Conservation (phyloP, 2,797 vertebrate species). For the Margarornis squamiger region DNA sequence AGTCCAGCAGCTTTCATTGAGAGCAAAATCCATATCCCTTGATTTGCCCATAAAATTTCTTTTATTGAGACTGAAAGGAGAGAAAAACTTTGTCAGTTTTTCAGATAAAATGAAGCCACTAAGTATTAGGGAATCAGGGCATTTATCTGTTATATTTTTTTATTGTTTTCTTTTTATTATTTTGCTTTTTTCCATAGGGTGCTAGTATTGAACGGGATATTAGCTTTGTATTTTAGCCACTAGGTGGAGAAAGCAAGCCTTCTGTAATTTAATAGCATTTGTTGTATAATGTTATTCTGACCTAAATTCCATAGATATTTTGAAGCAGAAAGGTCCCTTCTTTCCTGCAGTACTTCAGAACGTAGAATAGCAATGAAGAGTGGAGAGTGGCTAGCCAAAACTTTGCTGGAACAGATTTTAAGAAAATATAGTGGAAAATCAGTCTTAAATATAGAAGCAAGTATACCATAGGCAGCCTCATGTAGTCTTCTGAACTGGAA, state of each 20-base stretch:
- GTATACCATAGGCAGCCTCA: accelerated
- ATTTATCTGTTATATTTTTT: neutral
- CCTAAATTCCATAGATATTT: slow-evolving; percentile 38
- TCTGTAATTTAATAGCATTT: slow-evolving; percentile 41
- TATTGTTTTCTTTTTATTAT: neutral
- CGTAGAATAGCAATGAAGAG: neutral
- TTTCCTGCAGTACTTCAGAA: slow-evolving; percentile 23
- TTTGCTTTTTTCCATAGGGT: neutral
- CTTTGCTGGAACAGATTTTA: neutral
- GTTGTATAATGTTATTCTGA: slow-evolving; percentile 5
- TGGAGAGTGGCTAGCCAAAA: neutral
- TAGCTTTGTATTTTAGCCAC: slow-evolving; percentile 58
- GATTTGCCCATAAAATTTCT: neutral
- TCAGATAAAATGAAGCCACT: neutral
- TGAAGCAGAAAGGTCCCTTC: neutral
- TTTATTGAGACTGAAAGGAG: neutral
- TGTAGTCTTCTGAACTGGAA: neutral
- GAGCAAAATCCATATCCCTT: neutral
- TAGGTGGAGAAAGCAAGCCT: slow-evolving; percentile 79
- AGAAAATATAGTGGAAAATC: neutral
- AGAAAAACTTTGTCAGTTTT: neutral
- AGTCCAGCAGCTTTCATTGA: neutral
- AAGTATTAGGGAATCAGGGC: neutral
- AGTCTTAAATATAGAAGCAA: neutral
- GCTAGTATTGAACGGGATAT: neutral